phyloP scores from a whole-genome alignment of 2,113 vertebrate genomes.

The Chrysemys picta region DNA sequence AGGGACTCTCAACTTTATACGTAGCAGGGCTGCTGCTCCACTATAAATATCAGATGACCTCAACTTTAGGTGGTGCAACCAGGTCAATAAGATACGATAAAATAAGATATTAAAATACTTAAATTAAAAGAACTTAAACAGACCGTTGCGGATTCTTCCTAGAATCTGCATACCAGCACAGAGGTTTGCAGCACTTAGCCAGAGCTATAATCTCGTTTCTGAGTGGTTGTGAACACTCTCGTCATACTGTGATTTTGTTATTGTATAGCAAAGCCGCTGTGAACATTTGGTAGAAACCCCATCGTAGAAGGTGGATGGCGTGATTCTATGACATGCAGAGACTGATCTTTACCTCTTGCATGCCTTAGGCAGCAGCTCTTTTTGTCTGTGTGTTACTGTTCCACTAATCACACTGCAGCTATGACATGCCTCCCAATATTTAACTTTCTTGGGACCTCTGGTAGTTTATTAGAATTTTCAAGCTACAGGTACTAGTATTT shows the following conservation, averaged over 20 bases:
- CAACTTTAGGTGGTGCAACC: background rate
- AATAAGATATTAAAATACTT: background rate
- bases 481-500: conserved; percentile 39
- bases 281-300: background rate
- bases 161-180: background rate
- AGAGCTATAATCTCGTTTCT: accelerated
- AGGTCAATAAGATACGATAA: background rate
- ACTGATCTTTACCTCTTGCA: background rate
- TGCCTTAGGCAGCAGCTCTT: background rate
- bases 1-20: background rate
- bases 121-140: background rate
- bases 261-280: background rate
- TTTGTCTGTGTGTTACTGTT: background rate
- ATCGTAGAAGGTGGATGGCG: background rate
- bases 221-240: accelerated
- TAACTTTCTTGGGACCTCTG: conserved; percentile 70
- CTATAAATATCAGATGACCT: background rate
- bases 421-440: conserved; percentile 55
- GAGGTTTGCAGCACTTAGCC: background rate
- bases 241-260: background rate
- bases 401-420: background rate
- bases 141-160: background rate
- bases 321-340: conserved; percentile 37
- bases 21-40: background rate
- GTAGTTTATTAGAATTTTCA: conserved; percentile 62